Percentiles rank a stretch among this genome's conserved stretches.
Evolutionary conservation across 2,797 vertebrate species (phyloP).

Genomic region (Dendrocincla tyrannina): DNA sequence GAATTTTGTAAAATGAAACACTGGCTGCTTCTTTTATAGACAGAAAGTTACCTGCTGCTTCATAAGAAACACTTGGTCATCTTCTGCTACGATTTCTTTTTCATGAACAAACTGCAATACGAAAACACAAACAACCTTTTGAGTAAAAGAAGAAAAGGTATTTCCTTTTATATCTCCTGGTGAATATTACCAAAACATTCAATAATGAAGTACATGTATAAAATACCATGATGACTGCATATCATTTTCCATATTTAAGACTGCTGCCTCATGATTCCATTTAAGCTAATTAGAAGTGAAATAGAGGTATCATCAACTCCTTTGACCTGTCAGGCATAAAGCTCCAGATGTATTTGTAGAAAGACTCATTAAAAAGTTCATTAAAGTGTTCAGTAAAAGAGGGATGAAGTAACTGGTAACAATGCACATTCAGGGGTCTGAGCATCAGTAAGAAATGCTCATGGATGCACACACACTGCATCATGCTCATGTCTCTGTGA

Average conservation of each 20-base stretch:
- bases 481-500: neutral
- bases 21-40: neutral
- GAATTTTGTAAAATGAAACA: neutral
- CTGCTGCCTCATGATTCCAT: neutral
- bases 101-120: conserved; percentile 94
- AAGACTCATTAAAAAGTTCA: neutral
- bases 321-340: neutral
- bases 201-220: neutral
- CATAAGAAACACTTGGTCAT: conserved; percentile 97
- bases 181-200: neutral
- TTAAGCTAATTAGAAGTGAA: neutral
- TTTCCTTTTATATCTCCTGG: neutral
- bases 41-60: conserved; percentile 89
- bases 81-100: conserved; percentile 97
- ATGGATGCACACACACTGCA: neutral
- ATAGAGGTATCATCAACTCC: neutral
- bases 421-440: neutral
- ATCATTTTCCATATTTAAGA: neutral
- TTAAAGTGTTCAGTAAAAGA: neutral
- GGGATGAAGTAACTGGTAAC: neutral
- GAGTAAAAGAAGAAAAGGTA: neutral
- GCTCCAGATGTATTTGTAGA: neutral
- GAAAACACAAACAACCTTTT: neutral
- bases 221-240: neutral
- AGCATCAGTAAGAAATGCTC: neutral